Evolutionary conservation across 2,888 invertebrate genomes (phyloP).

Genomic region (Euphydryas editha): DNA sequence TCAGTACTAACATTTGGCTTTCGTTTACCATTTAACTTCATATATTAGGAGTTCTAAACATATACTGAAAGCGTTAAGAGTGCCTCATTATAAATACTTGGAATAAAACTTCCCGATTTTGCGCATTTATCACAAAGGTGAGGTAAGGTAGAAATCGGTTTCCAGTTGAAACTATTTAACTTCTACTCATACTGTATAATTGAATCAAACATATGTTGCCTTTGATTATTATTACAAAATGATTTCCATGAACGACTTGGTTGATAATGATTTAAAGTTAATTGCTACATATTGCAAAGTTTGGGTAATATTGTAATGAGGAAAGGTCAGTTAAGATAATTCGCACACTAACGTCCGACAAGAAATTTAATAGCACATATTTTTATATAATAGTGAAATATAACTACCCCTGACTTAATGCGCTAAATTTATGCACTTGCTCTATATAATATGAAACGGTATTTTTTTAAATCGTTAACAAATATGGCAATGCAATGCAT

Average conservation of each 20-base stretch:
- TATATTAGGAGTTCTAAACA: slow-evolving; percentile 7
- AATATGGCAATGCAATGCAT: slow-evolving; percentile 57
- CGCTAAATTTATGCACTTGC: slow-evolving; percentile 50
- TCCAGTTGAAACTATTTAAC: neutral
- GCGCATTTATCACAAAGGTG: slow-evolving; percentile 25
- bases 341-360: slow-evolving; percentile 45
- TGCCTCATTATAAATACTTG: slow-evolving; percentile 35
- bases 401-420: slow-evolving; percentile 56
- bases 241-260: neutral
- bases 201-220: neutral
- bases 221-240: neutral
- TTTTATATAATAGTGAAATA: slow-evolving; percentile 14
- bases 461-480: slow-evolving; percentile 35
- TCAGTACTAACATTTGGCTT: neutral
- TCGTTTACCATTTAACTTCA: neutral
- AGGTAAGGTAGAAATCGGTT: slow-evolving; percentile 2
- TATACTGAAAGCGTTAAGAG: slow-evolving; percentile 24
- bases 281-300: neutral
- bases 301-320: slow-evolving; percentile 63
- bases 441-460: slow-evolving; percentile 43
- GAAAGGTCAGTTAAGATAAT: slow-evolving; percentile 27
- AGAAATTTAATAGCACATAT: slow-evolving; percentile 5
- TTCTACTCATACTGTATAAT: neutral
- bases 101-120: slow-evolving; percentile 24
- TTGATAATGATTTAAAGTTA: neutral